Base-by-base conservation (phyloP, 1,140 invertebrate species). In the Drosophila grimshawi region DNA sequence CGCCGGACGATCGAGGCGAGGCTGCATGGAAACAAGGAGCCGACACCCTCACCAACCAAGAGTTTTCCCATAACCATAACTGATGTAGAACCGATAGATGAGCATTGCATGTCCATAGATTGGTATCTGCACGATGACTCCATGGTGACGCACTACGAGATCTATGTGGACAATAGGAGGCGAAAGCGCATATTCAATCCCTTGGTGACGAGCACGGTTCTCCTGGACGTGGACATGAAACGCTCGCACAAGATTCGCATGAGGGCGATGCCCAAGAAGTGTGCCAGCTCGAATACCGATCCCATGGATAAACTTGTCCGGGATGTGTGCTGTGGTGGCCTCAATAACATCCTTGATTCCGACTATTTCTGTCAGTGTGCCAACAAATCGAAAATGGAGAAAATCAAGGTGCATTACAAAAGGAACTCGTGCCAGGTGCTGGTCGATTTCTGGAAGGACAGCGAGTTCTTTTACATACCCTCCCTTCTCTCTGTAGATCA, bases 361-460 rank as follows among this genome's bases (percentile, higher is more conserved):
- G 51, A 76, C 2, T 74, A 73, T 7, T 86, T 70, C n/a, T 53
- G 67, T 39, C n/a, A 63, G 2, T 86, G 78, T 5, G 30, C 35
- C 4, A 39, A 49, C 45, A 8, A 30, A 32, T 7, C 49, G 3
- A 19, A 81, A 7, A 19, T 66, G 30, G 55, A 79, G 0, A 32
- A 60, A 2, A 10, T 49, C 3, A 46, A 67, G 8, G 19, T 60
- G 4, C 11, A 35, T 1, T 78, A 78, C 60, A 53, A 48, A 5
- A 43, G 8, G 6, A 64, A 66, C 35, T 11, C 43, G 0, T 76
- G 68, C 55, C 51, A 57, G 1, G 49, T 59, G 4, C 10, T 89
- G n/a, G 35, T 83, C 6, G 73, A 76, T 8, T 89, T 76, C 45
- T 88, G 83, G 83, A 76, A 74, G 10, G 80, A 73, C 27, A 89